Conservation (phyloP, 2,888 invertebrate genomes). For the Gymnosoma rotundatum region DNA sequence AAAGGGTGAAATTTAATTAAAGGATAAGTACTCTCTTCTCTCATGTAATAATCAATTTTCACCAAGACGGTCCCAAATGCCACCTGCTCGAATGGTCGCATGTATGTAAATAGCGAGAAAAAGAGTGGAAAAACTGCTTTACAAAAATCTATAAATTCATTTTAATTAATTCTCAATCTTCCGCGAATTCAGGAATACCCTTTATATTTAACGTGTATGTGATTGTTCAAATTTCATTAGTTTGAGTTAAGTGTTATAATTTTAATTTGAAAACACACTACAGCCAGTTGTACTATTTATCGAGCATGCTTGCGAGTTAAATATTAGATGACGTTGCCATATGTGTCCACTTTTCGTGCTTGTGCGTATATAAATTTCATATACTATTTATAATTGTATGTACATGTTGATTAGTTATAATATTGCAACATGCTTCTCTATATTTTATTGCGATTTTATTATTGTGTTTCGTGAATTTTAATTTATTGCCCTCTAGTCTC, state of each 20-base stretch:
- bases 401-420: conserved; percentile 51
- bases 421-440: conserved; percentile 18
- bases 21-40: too few relatives aligned
- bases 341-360: not conserved
- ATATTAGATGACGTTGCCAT: not conserved
- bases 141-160: too few relatives aligned
- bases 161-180: too few relatives aligned
- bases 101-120: too few relatives aligned
- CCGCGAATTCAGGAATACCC: too few relatives aligned
- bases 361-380: too few relatives aligned
- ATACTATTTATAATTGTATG: conserved; percentile 53
- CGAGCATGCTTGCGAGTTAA: not conserved
- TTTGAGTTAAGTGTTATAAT: conserved; percentile 1
- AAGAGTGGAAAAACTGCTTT: too few relatives aligned
- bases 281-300: conserved; percentile 29
- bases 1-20: too few relatives aligned
- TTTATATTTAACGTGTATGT: not conserved
- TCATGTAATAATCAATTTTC: too few relatives aligned
- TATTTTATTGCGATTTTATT: conserved; percentile 31
- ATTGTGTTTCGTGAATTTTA: conserved; percentile 21
- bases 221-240: not conserved
- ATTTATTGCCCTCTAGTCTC: conserved; percentile 28
- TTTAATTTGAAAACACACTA: conserved; percentile 41
- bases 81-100: too few relatives aligned
- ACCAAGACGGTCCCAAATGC: too few relatives aligned